Evolutionary conservation across 2,888 invertebrate species (phyloP).

Genomic region (Adineta ricciae): DNA sequence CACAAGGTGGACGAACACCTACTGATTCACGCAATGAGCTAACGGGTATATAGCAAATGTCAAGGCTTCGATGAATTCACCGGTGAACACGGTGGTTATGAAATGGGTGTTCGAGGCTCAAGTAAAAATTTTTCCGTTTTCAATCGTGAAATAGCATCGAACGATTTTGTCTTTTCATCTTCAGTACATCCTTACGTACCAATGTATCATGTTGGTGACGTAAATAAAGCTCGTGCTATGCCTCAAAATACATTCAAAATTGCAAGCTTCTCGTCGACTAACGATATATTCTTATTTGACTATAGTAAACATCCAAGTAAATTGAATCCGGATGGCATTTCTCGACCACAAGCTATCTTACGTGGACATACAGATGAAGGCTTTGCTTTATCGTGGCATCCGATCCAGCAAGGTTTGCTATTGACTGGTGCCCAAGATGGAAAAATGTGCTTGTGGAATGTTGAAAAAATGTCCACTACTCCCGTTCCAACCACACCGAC

Average conservation of each 20-base stretch:
- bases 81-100: conserved; percentile 10
- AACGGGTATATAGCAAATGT: background rate
- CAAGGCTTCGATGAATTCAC: background rate
- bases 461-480: background rate
- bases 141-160: too few relatives aligned
- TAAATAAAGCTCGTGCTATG: conserved; percentile 35
- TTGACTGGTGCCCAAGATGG: conserved; percentile 2
- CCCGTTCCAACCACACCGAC: background rate
- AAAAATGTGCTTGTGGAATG: conserved; percentile 14
- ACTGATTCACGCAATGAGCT: background rate
- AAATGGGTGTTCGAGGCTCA: background rate
- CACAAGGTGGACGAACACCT: conserved; percentile 4
- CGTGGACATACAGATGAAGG: conserved; percentile 33
- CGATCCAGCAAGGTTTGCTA: background rate
- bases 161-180: background rate
- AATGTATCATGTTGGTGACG: conserved; percentile 34
- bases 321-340: background rate
- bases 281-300: conserved; percentile 33
- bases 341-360: conserved; percentile 29
- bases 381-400: conserved; percentile 32
- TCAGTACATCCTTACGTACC: conserved; percentile 2
- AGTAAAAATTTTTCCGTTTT: too few relatives aligned
- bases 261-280: conserved; percentile 32
- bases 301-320: conserved; percentile 27
- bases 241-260: conserved; percentile 34